phyloP scores from a whole-genome alignment of 2,888 invertebrate genomes.

The Trissonchulus latispiculum region DNA sequence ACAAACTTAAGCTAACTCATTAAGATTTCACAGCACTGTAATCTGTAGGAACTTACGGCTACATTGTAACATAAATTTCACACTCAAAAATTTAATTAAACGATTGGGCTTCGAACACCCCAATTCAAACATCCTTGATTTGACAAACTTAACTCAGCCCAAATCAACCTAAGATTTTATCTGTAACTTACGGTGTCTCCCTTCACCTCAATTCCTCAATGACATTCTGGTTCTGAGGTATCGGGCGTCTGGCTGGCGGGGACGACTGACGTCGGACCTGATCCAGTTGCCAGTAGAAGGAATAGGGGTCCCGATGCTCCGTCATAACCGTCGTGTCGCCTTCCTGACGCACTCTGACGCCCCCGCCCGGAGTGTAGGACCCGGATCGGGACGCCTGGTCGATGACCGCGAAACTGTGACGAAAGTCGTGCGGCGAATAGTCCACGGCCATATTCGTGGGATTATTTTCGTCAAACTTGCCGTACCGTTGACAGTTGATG shows the following conservation, averaged over 20 bases:
- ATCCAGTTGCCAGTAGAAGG: constrained; percentile 45
- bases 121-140: no score
- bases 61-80: no score
- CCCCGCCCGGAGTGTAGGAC: no score
- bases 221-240: constrained; percentile 37
- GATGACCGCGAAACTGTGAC: constrained; percentile 19
- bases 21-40: no score
- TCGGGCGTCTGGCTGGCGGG: constrained; percentile 27
- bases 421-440: constrained; percentile 23
- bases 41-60: no score
- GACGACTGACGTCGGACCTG: constrained; percentile 29
- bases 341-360: constrained; percentile 32
- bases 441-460: constrained; percentile 19
- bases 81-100: no score
- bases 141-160: no score
- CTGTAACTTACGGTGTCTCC: constrained; percentile 18
- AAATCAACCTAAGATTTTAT: no score
- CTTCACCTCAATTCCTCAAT: constrained; percentile 38
- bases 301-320: constrained; percentile 44
- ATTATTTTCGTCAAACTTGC: no score
- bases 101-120: no score
- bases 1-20: no score
- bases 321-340: constrained; percentile 42
- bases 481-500: no score
- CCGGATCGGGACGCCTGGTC: constrained; percentile 20